Evolutionary conservation across 2,888 invertebrate species (phyloP).

Genomic region (Chaitophorus viminalis): DNA sequence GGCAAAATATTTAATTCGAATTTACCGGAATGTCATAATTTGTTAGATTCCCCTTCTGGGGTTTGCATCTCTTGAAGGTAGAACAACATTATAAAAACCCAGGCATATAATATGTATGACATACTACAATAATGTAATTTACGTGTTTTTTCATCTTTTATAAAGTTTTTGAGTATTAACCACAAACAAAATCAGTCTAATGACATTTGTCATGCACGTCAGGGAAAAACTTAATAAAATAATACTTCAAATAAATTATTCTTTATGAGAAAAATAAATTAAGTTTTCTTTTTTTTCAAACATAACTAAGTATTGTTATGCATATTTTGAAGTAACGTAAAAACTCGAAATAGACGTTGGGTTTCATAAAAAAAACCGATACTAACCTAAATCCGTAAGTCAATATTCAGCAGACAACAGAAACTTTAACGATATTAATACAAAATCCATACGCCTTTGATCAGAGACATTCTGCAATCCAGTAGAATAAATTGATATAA

Average conservation of each 20-base stretch:
- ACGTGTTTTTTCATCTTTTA: not conserved
- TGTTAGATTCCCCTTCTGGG: no score
- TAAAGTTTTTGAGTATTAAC: not conserved
- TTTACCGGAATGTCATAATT: not conserved
- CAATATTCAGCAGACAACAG: not conserved
- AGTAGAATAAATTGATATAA: slow-evolving; percentile 19
- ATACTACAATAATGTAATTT: not conserved
- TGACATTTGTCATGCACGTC: not conserved
- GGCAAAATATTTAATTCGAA: no score
- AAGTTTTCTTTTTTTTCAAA: not conserved
- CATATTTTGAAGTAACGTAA: not conserved
- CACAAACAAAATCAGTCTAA: not conserved
- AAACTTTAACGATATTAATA: not conserved
- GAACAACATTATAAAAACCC: not conserved
- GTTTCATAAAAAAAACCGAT: not conserved
- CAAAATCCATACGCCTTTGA: slow-evolving; percentile 3
- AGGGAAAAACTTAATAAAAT: not conserved
- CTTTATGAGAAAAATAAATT: not conserved
- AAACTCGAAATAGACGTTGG: not conserved
- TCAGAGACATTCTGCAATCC: not conserved
- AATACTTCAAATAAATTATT: not conserved
- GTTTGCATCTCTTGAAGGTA: not conserved
- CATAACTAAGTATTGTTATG: not conserved
- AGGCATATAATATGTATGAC: not conserved
- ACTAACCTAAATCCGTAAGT: not conserved